Evolutionary conservation across 2,888 invertebrate genomes (phyloP), one percentile per base, ranked within the genome.

Genomic region (Spodoptera littoralis): DNA sequence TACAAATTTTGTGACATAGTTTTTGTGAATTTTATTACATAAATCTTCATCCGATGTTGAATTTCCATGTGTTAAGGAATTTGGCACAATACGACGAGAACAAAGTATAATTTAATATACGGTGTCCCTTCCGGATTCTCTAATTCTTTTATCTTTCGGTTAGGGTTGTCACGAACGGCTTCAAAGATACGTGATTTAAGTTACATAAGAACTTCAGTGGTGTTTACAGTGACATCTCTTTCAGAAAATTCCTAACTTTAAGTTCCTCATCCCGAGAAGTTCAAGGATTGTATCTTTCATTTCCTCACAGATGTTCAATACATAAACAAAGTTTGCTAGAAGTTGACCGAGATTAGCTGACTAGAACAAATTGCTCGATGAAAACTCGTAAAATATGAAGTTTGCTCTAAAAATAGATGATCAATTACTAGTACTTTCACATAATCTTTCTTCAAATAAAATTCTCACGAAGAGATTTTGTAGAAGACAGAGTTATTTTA

Each of bases 151-250:
- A 62, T 59, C 50, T 56, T 74, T 63, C 13, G n/a, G 56, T 46
- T 54, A 75, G 65, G 73, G 67, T 47, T 76, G 61, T 55, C 73
- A 53, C 57, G 55, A 63, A 60, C 45, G 49, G 56, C 44, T 59
- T 41, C 59, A 43, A 50, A 70, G 51, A 55, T 70, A 67, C 63
- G 61, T 66, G 77, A 79, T 80, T 81, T 67, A 65, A 77, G 67
- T 77, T 77, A 77, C 57, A 63, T 74, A 79, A 72, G 64, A 79
- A 77, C 68, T 76, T 72, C 59, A 50, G 60, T 60, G 44, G 62
- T 75, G 56, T 80, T 76, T 69, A 76, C 62, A 56, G 66, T 61
- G 54, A 73, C 66, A 62, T 70, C 53, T 65, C 45, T 57, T 75
- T 68, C 52, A 57, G 18, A 59, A 51, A 41, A 67, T 49, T 65